These are phyloP conservation scores for Ostrea edulis DNA, from an alignment of 1,140 invertebrate species.

Conservation along the genomic window DNA sequence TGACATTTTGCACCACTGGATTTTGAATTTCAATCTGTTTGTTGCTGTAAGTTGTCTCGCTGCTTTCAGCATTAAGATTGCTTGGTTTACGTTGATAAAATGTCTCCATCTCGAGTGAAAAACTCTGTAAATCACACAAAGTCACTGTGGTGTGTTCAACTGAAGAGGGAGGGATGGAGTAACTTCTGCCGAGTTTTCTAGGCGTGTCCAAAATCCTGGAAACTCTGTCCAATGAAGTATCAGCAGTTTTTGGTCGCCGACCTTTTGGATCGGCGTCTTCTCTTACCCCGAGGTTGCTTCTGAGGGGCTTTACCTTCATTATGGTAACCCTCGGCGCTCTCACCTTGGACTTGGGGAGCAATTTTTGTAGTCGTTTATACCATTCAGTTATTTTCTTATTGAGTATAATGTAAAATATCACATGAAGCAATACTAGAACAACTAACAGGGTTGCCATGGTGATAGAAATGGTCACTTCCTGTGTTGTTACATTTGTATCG, in stretches of 20 bases:
- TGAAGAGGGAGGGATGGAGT: background rate
- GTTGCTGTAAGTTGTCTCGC: background rate
- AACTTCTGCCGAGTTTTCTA: background rate
- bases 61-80: background rate
- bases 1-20: constrained; percentile 10
- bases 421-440: constrained; percentile 45
- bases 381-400: constrained; percentile 29
- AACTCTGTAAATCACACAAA: constrained; percentile 12
- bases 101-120: constrained; percentile 4
- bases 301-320: constrained; percentile 35
- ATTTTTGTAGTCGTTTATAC: background rate
- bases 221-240: background rate
- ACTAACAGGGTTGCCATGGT: constrained; percentile 46
- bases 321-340: constrained; percentile 19
- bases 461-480: constrained; percentile 42
- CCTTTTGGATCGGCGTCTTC: background rate
- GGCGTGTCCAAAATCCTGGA: background rate
- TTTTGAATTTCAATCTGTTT: constrained; percentile 18
- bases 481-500: background rate
- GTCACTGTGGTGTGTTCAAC: background rate
- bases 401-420: constrained; percentile 46
- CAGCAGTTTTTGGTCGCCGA: background rate
- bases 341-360: background rate
- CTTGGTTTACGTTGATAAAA: constrained; percentile 7
- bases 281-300: background rate